Conservation (phyloP, 2,797 vertebrate species). For the Oceanodroma leucorhoa region DNA sequence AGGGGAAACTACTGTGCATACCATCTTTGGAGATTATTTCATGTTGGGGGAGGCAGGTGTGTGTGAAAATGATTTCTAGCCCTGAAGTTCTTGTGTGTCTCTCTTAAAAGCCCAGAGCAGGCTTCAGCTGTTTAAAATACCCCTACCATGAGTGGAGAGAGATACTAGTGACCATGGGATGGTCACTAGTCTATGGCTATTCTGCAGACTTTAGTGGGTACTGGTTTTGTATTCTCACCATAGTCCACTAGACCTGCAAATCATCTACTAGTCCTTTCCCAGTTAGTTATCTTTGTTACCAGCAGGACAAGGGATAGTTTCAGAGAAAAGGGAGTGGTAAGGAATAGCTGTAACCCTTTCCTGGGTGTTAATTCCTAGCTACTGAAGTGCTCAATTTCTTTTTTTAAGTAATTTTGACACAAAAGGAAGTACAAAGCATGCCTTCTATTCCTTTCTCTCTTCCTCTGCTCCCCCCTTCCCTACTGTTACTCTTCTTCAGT, state of each 20-base stretch:
- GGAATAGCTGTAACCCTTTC: not conserved
- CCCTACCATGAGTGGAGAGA: not conserved
- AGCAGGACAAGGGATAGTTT: not conserved
- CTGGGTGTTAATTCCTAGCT: not conserved
- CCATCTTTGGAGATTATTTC: not conserved
- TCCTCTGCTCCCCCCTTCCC: not conserved
- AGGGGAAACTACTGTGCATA: not conserved
- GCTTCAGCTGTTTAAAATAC: not conserved
- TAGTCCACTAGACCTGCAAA: not conserved
- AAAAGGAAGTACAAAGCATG: not conserved
- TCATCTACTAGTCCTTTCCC: not conserved
- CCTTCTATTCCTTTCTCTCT: not conserved
- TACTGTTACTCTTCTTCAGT: not conserved
- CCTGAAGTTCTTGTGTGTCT: not conserved
- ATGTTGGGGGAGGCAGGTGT: not conserved
- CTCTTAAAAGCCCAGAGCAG: not conserved
- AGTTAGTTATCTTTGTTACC: not conserved
- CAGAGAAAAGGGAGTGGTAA: fast-evolving
- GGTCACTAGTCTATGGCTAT: too few relatives aligned
- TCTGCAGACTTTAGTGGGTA: not conserved
- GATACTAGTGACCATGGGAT: not conserved
- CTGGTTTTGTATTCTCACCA: not conserved
- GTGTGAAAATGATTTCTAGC: not conserved
- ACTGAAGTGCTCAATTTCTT: not conserved
- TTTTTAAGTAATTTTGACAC: not conserved